These are phyloP conservation scores for Oxygymnocypris stewartii DNA, from an alignment of 2,113 vertebrate species.

Conservation along the genomic window DNA sequence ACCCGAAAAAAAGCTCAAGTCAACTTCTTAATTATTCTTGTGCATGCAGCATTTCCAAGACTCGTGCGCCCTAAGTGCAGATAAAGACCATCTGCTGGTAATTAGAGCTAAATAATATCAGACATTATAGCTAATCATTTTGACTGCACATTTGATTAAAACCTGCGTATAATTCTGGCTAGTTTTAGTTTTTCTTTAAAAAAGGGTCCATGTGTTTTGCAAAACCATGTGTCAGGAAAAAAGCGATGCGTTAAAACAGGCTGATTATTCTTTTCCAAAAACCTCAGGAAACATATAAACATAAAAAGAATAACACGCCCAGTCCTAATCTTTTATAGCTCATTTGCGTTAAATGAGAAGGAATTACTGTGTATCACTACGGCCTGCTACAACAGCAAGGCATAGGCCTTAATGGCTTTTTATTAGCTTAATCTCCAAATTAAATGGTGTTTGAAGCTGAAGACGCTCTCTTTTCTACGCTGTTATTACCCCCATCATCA, in stretches of 20 bases:
- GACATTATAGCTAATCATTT: constrained; percentile 97
- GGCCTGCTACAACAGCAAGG: constrained; percentile 78
- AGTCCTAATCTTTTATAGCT: constrained; percentile 80
- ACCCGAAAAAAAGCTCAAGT: constrained; percentile 76
- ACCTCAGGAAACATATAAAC: constrained; percentile 53
- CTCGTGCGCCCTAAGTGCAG: constrained; percentile 98
- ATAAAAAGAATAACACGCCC: constrained; percentile 51
- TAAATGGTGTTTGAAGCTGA: constrained; percentile 90
- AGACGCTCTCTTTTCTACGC: constrained; percentile 71
- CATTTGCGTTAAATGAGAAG: constrained; percentile 89
- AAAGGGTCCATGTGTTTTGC: constrained; percentile 36
- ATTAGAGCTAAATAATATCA: constrained; percentile 99
- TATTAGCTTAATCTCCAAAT: constrained; percentile 96
- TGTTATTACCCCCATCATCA: constrained; percentile 96
- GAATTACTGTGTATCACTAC: constrained; percentile 89
- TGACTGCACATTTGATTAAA: constrained; percentile 99
- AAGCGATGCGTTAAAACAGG: constrained; percentile 26
- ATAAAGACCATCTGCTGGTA: constrained; percentile 99
- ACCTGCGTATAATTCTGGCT: constrained; percentile 76
- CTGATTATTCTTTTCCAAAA: constrained; percentile 52
- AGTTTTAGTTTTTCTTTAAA: constrained; percentile 41
- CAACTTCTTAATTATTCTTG: constrained; percentile 99
- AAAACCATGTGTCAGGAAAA: constrained; percentile 1
- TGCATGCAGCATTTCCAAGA: constrained; percentile 98
- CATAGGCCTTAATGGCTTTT: constrained; percentile 82